Base-by-base conservation (phyloP, 1,140 invertebrate genomes). In the Lepidurus arcticus region DNA sequence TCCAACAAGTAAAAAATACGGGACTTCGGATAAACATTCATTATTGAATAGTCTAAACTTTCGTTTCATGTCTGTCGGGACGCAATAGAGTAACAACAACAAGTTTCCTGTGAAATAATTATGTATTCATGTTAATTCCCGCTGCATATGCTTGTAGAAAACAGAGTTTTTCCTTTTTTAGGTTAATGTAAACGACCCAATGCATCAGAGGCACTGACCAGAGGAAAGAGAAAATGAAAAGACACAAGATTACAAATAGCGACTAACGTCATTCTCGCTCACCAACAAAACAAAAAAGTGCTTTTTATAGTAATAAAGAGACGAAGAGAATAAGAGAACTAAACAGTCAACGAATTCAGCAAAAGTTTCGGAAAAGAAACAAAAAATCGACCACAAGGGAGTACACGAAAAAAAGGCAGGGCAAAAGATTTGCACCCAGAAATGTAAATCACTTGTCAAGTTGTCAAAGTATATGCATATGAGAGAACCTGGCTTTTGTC, bases 101-200 rank as follows among this genome's bases (percentile, higher is more conserved):
- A 65, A 11, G 16, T 47, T 10, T 13, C 21, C 21, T 65, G 53
- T 65, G 53, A 65, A 65, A 65, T 65, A 65, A 21, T 65, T 65
- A 7, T 65, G 53, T 65, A 65, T 65, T 65, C 53, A 65, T 65
- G 53, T 65, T 65, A 65, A 65, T 65, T 65, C 8, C 4, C 13
- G 53, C 53, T 65, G 9, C 21, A 65, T 65, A 16, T 21, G 53
- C 53, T n/a, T 65, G 53, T 65, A 65, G 53, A 65, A 65, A 65
- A 65, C 53, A 65, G 53, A 65, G 21, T 65, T 65, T 34, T 34
- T 34, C 2, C 34, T 34, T 34, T 65, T 21, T 65, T 13, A 65
- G 53, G 53, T 65, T 65, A 65, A 65, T 65, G 53, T 65, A 21
- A 65, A 65, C 13, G 53, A 65, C 53, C 53, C 13, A 65, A 16